Conservation (phyloP, 2,797 vertebrate genomes). For the Manis crassicaudata region DNA sequence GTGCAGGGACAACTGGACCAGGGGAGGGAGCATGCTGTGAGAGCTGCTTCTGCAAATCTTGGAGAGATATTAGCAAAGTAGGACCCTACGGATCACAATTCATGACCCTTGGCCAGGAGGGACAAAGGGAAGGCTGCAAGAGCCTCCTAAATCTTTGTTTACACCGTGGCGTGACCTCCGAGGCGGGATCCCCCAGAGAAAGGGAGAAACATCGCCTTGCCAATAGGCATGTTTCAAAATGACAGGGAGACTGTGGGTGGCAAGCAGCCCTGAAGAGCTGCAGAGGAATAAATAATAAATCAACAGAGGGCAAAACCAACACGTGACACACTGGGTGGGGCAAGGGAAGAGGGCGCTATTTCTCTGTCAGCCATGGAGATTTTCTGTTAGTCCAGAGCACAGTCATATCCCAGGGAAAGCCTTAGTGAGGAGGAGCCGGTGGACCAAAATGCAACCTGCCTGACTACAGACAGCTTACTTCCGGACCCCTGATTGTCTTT, state of each 20-base stretch:
- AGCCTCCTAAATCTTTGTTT: not conserved
- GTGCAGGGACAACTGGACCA: not conserved
- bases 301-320: not conserved
- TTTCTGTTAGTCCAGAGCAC: not conserved
- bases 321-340: not conserved
- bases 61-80: not conserved
- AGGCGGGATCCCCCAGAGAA: not conserved
- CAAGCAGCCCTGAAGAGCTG: not conserved
- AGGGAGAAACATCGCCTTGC: not conserved
- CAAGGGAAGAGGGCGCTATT: fast-evolving
- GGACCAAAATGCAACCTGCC: not conserved
- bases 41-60: not conserved
- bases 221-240: not conserved
- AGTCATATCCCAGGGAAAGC: not conserved
- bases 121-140: not conserved
- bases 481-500: not conserved
- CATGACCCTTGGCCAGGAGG: not conserved
- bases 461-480: not conserved
- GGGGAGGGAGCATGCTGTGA: not conserved
- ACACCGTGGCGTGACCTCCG: not conserved
- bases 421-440: no score
- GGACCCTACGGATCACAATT: not conserved
- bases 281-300: not conserved
- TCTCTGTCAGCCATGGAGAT: not conserved
- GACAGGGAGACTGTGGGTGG: no score